Conservation (phyloP, 2,888 invertebrate genomes). For the Halictus quadricinctus region DNA sequence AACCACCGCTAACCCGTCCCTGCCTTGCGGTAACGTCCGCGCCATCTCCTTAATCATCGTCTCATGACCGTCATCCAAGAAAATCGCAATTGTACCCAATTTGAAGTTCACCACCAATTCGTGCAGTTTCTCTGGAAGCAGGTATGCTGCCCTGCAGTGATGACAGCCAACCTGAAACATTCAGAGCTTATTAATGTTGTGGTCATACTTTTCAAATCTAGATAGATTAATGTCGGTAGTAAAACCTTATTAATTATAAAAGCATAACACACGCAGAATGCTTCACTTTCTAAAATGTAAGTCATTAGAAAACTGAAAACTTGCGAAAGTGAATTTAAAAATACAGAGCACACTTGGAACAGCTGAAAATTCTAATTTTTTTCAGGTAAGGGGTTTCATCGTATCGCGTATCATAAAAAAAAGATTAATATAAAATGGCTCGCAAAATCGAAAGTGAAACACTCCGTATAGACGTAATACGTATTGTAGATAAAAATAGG, state of each 20-base stretch:
- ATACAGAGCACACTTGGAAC: too few species aligned
- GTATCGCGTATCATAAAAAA: not conserved
- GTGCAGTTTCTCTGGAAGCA: constrained; percentile 73
- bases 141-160: constrained; percentile 78
- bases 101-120: constrained; percentile 76
- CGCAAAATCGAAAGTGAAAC: not conserved
- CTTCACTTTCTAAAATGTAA: not conserved
- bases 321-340: not conserved
- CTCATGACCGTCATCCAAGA: constrained; percentile 73
- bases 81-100: constrained; percentile 73
- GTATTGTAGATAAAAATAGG: not conserved
- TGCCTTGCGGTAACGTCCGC: constrained; percentile 72
- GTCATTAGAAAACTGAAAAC: not conserved
- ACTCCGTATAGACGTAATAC: not conserved
- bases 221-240: not conserved
- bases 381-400: too few species aligned
- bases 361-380: too few species aligned
- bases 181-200: not conserved
- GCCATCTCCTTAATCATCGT: constrained; percentile 73
- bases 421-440: not conserved
- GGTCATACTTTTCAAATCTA: not conserved
- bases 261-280: not conserved
- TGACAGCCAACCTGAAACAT: constrained; percentile 77
- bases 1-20: constrained; percentile 77
- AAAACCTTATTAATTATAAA: not conserved